Evolutionary conservation across 2,797 vertebrate species (phyloP), one percentile per base, ranked within the genome.

Genomic region (Holocentrus rufus): DNA sequence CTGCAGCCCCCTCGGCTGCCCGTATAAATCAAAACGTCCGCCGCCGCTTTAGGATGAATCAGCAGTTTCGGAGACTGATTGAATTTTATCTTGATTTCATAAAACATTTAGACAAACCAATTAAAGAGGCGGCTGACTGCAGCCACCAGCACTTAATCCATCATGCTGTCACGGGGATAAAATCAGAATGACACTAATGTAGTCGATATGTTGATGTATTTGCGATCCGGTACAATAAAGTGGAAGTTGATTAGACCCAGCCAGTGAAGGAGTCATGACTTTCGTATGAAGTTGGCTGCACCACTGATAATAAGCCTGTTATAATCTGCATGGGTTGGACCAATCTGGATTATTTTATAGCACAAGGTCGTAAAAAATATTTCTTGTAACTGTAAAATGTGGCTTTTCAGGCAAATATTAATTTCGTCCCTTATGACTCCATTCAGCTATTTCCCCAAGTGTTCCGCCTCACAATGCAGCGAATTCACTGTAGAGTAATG

Each of bases 81-180:
- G 85, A 87, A 92, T 93, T 93, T 92, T 88, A 89, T 92, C 87
- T 87, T 74, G 77, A 89, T 91, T 94, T 91, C 92, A 94, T 93
- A 93, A 93, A 94, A 93, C 84, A 93, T 93, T 93, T 91, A 93
- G 86, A 90, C 92, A 93, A 90, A 94, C 82, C 91, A 93, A 91
- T 93, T 93, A 94, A 94, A 91, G 72, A 88, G 89, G 90, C 80
- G 86, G 82, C 89, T 81, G 85, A 75, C 82, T 72, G 88, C 88
- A 79, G 88, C 89, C 88, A 90, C 82, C 69, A 88, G 88, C 89
- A 87, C 77, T 90, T 79, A 87, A 91, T 91, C 90, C 84, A 89
- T 93, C 92, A 93, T 83, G 67, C 83, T 93, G 86, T 89, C 91
- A 84, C 0, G 72, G 54, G 85, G 82, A 81, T 82, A 85, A 80